These are phyloP conservation scores for Hylaeus volcanicus DNA, from an alignment of 1,140 invertebrate genomes.

Conservation along the genomic window DNA sequence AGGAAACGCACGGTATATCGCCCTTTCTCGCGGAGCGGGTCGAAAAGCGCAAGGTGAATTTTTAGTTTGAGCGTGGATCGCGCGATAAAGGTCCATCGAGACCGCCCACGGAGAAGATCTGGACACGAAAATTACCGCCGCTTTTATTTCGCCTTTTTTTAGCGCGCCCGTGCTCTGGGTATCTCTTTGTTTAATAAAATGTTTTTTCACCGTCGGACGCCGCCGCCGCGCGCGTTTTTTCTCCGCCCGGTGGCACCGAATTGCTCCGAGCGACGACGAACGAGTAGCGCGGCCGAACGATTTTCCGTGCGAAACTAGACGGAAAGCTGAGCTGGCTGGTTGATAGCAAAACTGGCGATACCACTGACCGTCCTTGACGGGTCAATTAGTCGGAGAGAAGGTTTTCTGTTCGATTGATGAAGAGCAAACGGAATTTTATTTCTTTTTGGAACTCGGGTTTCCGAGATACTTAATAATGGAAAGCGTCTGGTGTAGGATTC, in stretches of 20 bases:
- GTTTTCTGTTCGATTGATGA: background rate
- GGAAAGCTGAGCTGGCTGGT: background rate
- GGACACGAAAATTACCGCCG: background rate
- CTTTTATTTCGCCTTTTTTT: background rate
- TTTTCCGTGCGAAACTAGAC: background rate
- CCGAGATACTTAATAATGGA: no score
- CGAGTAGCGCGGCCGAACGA: background rate
- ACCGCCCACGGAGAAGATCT: constrained; percentile 33
- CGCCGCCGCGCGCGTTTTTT: no score
- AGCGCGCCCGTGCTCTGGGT: background rate
- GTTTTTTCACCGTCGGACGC: background rate
- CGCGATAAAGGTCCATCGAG: constrained; percentile 56
- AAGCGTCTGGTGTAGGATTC: no score
- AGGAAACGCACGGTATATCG: constrained; percentile 39
- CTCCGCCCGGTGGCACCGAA: no score
- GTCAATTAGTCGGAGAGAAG: background rate
- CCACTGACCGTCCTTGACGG: background rate
- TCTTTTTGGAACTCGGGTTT: no score
- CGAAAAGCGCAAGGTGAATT: constrained; percentile 56
- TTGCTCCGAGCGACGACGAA: background rate
- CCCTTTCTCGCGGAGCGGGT: constrained; percentile 15
- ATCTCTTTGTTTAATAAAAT: background rate
- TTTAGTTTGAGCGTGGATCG: constrained; percentile 39
- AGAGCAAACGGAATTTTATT: no score
- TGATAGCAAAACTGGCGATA: background rate